Evolutionary conservation across 2,888 invertebrate genomes (phyloP).

Genomic region (Pyrrhia umbra): DNA sequence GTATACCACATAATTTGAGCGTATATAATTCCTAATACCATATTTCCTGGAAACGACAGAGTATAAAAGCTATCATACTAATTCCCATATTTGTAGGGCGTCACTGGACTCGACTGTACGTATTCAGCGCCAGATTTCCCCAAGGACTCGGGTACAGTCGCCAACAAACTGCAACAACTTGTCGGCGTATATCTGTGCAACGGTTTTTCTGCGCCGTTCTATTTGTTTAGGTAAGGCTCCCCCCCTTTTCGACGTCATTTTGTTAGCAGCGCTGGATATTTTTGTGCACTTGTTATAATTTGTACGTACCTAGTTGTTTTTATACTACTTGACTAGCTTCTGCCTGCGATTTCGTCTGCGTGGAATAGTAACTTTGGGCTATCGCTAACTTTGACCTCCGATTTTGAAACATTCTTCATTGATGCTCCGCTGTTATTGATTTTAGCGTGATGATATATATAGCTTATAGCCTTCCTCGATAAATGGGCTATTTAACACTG

Average conservation of each 20-base stretch:
- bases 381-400: too few relatives aligned
- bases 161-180: conserved; percentile 64
- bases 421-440: too few relatives aligned
- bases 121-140: conserved; percentile 62
- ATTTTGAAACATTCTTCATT: too few relatives aligned
- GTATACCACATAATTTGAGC: neutral
- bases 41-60: conserved; percentile 21
- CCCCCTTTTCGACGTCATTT: conserved; percentile 35
- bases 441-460: too few relatives aligned
- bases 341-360: too few relatives aligned
- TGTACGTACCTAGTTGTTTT: too few relatives aligned
- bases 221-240: conserved; percentile 39
- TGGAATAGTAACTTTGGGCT: too few relatives aligned
- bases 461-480: too few relatives aligned
- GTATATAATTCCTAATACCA: neutral
- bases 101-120: conserved; percentile 58
- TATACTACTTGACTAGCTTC: too few relatives aligned
- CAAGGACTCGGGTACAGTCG: conserved; percentile 52
- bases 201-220: conserved; percentile 32
- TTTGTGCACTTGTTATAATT: neutral
- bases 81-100: conserved; percentile 57
- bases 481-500: too few relatives aligned
- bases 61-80: conserved; percentile 48
- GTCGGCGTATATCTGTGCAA: conserved; percentile 55
- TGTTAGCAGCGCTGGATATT: conserved; percentile 16